phyloP scores from a whole-genome alignment of 2,797 vertebrate species.

The Falco berigora region DNA sequence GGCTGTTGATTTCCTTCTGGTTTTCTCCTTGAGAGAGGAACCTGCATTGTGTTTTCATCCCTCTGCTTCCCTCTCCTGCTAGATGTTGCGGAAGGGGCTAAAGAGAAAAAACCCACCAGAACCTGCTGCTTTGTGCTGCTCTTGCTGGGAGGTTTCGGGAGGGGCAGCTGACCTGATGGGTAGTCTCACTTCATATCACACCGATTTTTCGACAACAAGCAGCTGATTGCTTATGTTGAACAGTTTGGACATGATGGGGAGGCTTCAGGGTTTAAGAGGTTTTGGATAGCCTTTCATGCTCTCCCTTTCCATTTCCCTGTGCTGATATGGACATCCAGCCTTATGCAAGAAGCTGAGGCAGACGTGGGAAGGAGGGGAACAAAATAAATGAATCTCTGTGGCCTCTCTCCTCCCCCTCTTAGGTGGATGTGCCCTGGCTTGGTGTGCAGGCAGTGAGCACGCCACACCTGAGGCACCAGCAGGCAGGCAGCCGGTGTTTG shows the following conservation, averaged over 20 bases:
- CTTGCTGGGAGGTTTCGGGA: not conserved
- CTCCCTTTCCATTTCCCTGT: not conserved
- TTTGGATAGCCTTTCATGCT: not conserved
- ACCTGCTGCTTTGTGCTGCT: not conserved
- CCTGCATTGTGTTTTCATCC: not conserved
- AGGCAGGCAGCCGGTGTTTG: not conserved
- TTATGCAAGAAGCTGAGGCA: not conserved
- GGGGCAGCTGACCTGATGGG: not conserved
- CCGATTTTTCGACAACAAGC: not conserved
- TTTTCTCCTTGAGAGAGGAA: not conserved
- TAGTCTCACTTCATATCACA: fast-evolving
- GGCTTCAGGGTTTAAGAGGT: not conserved
- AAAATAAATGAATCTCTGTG: fast-evolving
- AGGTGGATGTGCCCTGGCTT: not conserved
- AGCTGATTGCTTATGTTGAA: not conserved
- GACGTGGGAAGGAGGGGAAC: not conserved
- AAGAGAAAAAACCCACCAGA: not conserved
- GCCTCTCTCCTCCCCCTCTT: not conserved
- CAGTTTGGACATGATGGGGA: not conserved
- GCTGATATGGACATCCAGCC: not conserved
- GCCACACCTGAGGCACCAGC: not conserved
- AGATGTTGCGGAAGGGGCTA: not conserved
- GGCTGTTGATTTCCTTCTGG: not conserved
- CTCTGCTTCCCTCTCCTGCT: not conserved
- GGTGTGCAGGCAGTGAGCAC: not conserved